phyloP scores from a whole-genome alignment of 1,140 invertebrate species.

The Anthonomus grandis region DNA sequence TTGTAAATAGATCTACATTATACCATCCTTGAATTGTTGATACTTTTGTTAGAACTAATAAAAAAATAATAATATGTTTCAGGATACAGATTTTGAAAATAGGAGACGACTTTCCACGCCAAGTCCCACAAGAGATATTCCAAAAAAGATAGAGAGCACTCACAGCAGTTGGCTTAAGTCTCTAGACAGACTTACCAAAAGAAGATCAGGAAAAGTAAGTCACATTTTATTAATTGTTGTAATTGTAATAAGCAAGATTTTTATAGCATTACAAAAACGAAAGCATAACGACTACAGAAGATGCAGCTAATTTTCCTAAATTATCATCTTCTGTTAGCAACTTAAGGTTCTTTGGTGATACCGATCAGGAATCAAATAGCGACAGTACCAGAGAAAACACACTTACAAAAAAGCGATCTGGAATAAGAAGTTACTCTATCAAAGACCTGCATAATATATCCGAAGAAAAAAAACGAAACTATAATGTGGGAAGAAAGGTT shows the following conservation, averaged over 20 bases:
- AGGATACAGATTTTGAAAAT: slow-evolving; percentile 62
- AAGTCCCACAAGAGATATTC: slow-evolving; percentile 52
- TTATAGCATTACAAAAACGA: slow-evolving; percentile 37
- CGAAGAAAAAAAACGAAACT: slow-evolving; percentile 51
- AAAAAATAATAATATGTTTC: slow-evolving; percentile 38
- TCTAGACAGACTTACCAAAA: slow-evolving; percentile 56
- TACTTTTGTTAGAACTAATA: too few species aligned
- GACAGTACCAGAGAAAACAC: slow-evolving; percentile 47
- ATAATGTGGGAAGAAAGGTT: slow-evolving; percentile 1
- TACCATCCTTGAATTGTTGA: background rate
- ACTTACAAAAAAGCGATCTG: slow-evolving; percentile 40
- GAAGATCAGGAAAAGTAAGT: slow-evolving; percentile 52
- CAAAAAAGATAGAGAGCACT: slow-evolving; percentile 31
- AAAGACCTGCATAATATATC: slow-evolving; percentile 58
- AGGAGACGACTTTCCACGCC: slow-evolving; percentile 68
- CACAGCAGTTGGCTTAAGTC: slow-evolving; percentile 64
- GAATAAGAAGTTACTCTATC: slow-evolving; percentile 38
- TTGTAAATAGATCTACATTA: background rate
- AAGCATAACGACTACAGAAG: slow-evolving; percentile 48
- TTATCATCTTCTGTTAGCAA: slow-evolving; percentile 55
- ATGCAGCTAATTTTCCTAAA: slow-evolving; percentile 47
- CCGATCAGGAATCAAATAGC: slow-evolving; percentile 66
- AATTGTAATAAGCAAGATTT: background rate
- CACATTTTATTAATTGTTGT: too few species aligned
- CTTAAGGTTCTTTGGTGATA: slow-evolving; percentile 77